Conservation (phyloP, 2,888 invertebrate species). For the Drosophila vallismaia region DNA sequence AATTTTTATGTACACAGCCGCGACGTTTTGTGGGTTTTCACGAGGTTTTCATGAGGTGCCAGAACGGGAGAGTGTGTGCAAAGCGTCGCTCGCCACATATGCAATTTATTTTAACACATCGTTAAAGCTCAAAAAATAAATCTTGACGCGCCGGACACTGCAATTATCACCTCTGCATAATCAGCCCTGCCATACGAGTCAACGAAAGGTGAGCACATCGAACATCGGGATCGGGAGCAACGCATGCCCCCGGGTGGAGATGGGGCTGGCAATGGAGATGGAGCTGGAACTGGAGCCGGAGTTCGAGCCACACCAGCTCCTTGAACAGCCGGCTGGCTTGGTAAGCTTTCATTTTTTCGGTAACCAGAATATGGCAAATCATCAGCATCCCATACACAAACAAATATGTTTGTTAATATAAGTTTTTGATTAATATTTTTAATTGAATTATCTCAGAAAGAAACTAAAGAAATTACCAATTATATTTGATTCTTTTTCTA, state of each 20-base stretch:
- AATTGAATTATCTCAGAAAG: too few relatives aligned
- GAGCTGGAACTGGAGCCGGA: not conserved
- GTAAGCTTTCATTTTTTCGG: constrained; percentile 71
- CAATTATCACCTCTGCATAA: constrained; percentile 83
- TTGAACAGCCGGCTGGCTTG: constrained; percentile 62
- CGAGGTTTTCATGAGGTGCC: constrained; percentile 5
- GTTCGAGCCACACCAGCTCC: too few relatives aligned
- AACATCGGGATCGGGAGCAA: constrained; percentile 78
- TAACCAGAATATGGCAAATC: constrained; percentile 18
- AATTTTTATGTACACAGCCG: constrained; percentile 74
- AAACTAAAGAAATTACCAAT: too few relatives aligned
- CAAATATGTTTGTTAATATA: too few relatives aligned
- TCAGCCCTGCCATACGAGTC: constrained; percentile 49
- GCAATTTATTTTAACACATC: constrained; percentile 83
- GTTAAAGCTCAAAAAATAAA: constrained; percentile 80
- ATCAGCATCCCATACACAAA: constrained; percentile 1
- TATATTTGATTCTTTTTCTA: too few relatives aligned
- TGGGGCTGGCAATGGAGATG: constrained; percentile 5
- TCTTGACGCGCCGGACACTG: constrained; percentile 80
- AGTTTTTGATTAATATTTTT: too few relatives aligned
- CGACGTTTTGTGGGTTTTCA: constrained; percentile 75
- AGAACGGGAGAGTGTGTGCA: constrained; percentile 8
- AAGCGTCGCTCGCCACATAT: constrained; percentile 52
- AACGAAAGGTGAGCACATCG: constrained; percentile 56
- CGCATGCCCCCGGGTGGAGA: constrained; percentile 65